Base-by-base conservation (phyloP, 1,140 invertebrate species). In the Holotrichia oblita region DNA sequence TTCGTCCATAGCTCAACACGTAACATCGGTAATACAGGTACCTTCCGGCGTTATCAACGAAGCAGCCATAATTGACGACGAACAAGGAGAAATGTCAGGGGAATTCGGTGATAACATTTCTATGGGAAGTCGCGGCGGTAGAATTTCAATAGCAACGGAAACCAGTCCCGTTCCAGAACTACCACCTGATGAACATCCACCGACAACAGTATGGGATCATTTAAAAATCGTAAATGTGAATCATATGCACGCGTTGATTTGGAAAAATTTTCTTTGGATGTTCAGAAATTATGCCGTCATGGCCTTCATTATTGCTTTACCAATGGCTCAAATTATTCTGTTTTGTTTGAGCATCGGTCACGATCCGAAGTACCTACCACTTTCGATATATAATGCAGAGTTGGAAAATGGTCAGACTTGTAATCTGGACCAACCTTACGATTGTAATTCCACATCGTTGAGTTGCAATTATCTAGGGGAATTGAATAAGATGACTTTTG, bases 281-380 rank as follows among this genome's bases (percentile, higher is more conserved):
- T 96, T 94, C 92, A 90, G 97, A 80, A 98, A 98, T 86, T 94
- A 97, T 69, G 91, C 92, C 59, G 93, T 97, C 20, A 95, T 97
- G 92, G 87, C 95, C 79, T 98, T 98, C 87, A 96, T 98, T 83
- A 96, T 98, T 84, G 93, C 94, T 9, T 87, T 99, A 82, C 97
- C 97, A 40, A 94, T 97, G 2, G 93, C 96, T 87, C 96, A 99
- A 89, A 96, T 97, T 17, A 94, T 98, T 69, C 90, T 98, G 3
- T 99, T 99, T 89, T 99, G 97, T 87, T 86, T 98, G 80, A 96
- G 97, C 24, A 97, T 99, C 81, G 97, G 97, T 78, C 91, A 95
- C 34, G 95, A 97, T 85, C 97, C 97, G 0, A 93, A 91, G 73
- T 93, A 94, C 64, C 90, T 99, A 0, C 92, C 91, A 80, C 82